A percentile compares a stretch with the other conserved stretches of the same genome.
Evolutionary conservation across 1,140 invertebrate species (phyloP).

Genomic region (Druon quercuslanigerum): DNA sequence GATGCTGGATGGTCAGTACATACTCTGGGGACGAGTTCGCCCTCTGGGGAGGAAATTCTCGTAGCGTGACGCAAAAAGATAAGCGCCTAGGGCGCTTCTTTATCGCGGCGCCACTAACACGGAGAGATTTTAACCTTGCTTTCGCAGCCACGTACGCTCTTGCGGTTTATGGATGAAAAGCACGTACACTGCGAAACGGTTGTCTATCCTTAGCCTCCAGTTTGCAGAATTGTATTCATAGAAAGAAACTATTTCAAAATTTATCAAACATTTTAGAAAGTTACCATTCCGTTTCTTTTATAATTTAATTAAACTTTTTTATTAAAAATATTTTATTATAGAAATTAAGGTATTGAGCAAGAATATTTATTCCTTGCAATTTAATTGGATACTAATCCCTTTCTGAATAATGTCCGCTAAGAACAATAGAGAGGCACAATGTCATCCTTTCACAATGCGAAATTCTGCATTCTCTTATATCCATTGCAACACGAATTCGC

Average conservation of each 20-base stretch:
- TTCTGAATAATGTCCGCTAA: not conserved
- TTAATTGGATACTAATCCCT: not conserved
- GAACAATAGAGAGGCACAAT: not conserved
- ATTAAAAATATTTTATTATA: not conserved
- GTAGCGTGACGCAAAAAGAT: constrained; percentile 62
- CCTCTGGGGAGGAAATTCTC: constrained; percentile 61
- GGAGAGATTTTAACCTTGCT: constrained; percentile 33
- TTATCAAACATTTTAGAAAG: too few species aligned
- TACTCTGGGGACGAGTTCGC: constrained; percentile 48
- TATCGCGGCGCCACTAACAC: constrained; percentile 59
- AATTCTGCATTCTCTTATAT: not conserved
- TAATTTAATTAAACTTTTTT: too few species aligned
- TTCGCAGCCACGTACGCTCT: constrained; percentile 2
- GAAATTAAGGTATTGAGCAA: not conserved
- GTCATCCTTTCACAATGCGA: not conserved
- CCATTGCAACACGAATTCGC: not conserved
- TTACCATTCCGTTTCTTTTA: too few species aligned
- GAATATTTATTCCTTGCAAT: not conserved
- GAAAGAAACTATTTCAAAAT: not conserved
- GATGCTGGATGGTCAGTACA: constrained; percentile 35
- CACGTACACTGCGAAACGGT: constrained; percentile 23
- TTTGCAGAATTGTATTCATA: constrained; percentile 25
- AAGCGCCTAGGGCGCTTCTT: constrained; percentile 55
- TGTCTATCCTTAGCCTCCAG: constrained; percentile 23
- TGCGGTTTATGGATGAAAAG: constrained; percentile 24